phyloP scores from a whole-genome alignment of 2,113 vertebrate genomes.

The Daboia siamensis region DNA sequence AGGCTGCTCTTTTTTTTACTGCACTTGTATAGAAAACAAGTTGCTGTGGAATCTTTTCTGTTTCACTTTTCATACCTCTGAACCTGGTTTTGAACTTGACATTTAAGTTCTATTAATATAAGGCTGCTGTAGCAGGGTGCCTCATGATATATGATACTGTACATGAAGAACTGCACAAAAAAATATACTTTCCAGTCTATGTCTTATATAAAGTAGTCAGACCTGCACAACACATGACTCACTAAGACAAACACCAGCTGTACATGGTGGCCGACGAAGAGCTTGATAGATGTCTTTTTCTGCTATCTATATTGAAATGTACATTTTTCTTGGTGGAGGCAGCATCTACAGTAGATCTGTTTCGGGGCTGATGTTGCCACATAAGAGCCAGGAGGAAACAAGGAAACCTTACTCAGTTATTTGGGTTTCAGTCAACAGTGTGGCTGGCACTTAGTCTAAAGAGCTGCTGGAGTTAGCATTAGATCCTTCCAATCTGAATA shows the following conservation, averaged over 20 bases:
- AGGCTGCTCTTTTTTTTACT: neutral
- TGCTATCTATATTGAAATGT: neutral
- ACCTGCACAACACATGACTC: neutral
- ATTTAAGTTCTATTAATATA: neutral
- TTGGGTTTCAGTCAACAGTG: neutral
- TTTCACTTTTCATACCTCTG: neutral
- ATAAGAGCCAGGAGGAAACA: neutral
- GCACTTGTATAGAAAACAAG: neutral
- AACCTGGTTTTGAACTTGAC: neutral
- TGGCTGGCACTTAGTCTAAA: neutral
- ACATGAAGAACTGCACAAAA: neutral
- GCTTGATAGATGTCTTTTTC: neutral
- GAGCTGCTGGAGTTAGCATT: neutral
- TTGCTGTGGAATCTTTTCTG: neutral
- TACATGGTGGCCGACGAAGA: neutral
- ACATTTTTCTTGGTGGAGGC: neutral
- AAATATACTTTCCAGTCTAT: neutral
- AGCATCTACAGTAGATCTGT: neutral
- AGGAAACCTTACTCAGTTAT: neutral
- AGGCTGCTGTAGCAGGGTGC: no score
- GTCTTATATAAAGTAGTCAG: neutral
- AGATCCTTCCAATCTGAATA: no score
- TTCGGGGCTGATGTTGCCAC: neutral
- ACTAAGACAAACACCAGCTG: neutral
- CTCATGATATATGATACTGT: neutral